A percentile compares a stretch with the other conserved stretches of the same genome.
Evolutionary conservation across 2,113 vertebrate species (phyloP).

Genomic region (Pseudorasbora parva): DNA sequence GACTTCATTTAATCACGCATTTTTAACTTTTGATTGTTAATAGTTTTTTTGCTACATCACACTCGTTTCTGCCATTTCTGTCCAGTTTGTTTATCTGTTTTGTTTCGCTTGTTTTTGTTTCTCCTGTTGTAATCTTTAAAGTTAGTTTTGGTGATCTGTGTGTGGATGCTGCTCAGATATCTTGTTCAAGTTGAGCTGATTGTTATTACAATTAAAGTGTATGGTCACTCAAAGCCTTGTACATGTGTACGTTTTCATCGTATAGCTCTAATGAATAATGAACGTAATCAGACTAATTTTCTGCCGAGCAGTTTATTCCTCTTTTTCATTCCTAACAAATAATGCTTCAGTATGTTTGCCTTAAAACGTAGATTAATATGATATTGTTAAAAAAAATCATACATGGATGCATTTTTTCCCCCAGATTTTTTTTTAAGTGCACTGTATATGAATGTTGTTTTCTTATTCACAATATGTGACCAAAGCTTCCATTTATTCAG

Average conservation of each 20-base stretch:
- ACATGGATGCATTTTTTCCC: slow-evolving; percentile 70
- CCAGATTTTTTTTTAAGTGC: slow-evolving; percentile 67
- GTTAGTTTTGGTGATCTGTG: slow-evolving; percentile 75
- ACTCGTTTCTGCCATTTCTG: slow-evolving; percentile 65
- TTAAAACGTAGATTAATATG: slow-evolving; percentile 87
- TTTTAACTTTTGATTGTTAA: slow-evolving; percentile 73
- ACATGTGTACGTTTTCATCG: slow-evolving; percentile 76
- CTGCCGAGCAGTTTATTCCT: slow-evolving; percentile 68
- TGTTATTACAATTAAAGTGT: slow-evolving; percentile 77
- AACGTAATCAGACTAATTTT: slow-evolving; percentile 75
- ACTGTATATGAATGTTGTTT: slow-evolving; percentile 66
- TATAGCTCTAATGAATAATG: slow-evolving; percentile 75
- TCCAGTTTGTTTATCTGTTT: slow-evolving; percentile 70
- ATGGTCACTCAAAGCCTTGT: slow-evolving; percentile 74
- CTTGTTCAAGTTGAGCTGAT: slow-evolving; percentile 70
- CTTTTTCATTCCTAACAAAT: slow-evolving; percentile 79
- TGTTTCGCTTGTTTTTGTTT: slow-evolving; percentile 63
- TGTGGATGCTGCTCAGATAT: slow-evolving; percentile 73
- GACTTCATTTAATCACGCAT: slow-evolving; percentile 72
- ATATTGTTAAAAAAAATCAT: slow-evolving; percentile 81
- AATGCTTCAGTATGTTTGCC: slow-evolving; percentile 88
- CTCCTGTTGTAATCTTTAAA: slow-evolving; percentile 74
- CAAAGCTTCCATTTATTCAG: slow-evolving; percentile 65
- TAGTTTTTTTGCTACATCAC: slow-evolving; percentile 69
- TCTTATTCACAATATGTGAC: slow-evolving; percentile 62